phyloP scores from a whole-genome alignment of 2,113 vertebrate genomes.

The Ptilorrhoa leucosticta region DNA sequence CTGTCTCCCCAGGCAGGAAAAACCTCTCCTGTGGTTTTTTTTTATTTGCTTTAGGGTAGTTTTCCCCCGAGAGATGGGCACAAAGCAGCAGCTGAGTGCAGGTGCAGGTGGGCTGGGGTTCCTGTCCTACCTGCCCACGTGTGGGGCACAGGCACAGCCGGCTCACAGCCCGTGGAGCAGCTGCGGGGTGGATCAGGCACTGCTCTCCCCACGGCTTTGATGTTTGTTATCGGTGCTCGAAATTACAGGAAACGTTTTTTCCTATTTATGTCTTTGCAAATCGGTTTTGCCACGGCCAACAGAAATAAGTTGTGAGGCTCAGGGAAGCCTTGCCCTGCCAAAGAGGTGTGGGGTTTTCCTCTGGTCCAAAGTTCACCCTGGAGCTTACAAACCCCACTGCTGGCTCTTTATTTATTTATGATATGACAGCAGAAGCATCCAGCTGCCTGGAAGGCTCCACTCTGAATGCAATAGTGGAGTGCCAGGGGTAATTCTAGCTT shows the following conservation, averaged over 20 bases:
- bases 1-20: background rate
- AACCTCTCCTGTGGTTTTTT: fast-evolving
- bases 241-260: background rate
- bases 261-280: background rate
- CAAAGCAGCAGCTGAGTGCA: background rate
- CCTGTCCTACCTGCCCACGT: fast-evolving
- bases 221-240: background rate
- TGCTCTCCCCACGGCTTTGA: background rate
- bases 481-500: background rate
- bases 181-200: background rate
- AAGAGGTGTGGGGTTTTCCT: background rate
- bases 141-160: background rate
- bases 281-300: fast-evolving
- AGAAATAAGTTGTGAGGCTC: background rate
- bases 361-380: background rate
- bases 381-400: background rate
- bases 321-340: background rate
- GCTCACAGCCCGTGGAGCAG: fast-evolving
- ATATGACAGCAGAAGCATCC: background rate
- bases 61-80: fast-evolving
- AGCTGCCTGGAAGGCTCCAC: background rate
- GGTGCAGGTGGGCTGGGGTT: background rate
- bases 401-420: background rate
- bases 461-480: background rate
- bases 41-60: background rate